These are phyloP conservation scores for Gortyna flavago DNA, from an alignment of 2,888 invertebrate species.

Conservation along the genomic window DNA sequence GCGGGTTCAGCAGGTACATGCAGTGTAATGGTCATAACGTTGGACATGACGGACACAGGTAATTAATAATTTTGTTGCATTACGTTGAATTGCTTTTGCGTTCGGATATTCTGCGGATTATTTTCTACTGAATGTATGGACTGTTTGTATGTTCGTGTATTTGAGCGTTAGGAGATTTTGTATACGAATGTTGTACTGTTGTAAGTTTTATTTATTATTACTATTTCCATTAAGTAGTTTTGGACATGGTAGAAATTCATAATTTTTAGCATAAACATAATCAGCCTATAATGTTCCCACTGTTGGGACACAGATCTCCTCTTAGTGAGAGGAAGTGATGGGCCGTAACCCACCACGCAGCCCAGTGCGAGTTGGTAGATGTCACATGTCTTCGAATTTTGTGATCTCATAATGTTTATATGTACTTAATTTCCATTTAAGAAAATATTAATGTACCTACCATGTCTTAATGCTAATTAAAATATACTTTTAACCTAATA, in stretches of 20 bases:
- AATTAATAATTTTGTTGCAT: conserved; percentile 59
- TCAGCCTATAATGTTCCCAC: too few species aligned
- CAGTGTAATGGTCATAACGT: conserved; percentile 12
- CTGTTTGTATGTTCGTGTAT: conserved; percentile 1
- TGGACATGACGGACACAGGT: conserved; percentile 30
- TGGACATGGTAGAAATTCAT: background rate
- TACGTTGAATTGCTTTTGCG: conserved; percentile 38
- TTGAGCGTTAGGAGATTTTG: conserved; percentile 9
- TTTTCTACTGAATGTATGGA: conserved; percentile 29
- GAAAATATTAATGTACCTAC: too few species aligned
- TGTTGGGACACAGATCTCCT: too few species aligned
- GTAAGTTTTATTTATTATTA: conserved; percentile 1
- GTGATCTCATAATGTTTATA: too few species aligned
- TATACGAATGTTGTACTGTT: background rate
- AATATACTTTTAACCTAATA: too few species aligned
- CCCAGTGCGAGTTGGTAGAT: too few species aligned
- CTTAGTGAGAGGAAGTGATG: too few species aligned
- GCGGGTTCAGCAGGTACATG: conserved; percentile 55
- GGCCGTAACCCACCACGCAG: too few species aligned
- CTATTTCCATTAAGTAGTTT: background rate
- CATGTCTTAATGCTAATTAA: too few species aligned
- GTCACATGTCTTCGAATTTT: too few species aligned
- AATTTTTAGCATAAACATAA: too few species aligned
- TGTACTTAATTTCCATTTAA: too few species aligned
- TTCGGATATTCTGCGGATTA: conserved; percentile 39